These are phyloP conservation scores for Allygus modestus DNA, from an alignment of 2,888 invertebrate species.

Conservation along the genomic window DNA sequence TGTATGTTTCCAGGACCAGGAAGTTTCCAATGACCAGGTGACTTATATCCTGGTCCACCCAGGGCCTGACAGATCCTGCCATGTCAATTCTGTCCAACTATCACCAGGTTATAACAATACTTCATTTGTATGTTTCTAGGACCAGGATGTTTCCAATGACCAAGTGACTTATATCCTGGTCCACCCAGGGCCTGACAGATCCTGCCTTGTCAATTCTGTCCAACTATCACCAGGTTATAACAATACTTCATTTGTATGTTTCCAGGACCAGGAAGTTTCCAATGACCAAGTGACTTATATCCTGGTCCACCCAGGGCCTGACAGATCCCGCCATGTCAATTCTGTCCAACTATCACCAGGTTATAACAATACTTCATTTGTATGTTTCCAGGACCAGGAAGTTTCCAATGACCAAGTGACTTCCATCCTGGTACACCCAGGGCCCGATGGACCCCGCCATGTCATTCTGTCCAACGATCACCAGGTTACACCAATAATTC, in stretches of 20 bases:
- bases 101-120: constrained; percentile 43
- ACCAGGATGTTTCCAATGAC: constrained; percentile 22
- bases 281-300: constrained; percentile 43
- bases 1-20: constrained; percentile 51
- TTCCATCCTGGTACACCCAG: constrained; percentile 43
- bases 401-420: constrained; percentile 39
- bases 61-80: constrained; percentile 15
- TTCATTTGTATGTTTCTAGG: too few relatives aligned
- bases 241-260: too few relatives aligned
- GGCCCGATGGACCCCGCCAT: constrained; percentile 38
- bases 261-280: constrained; percentile 29
- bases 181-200: constrained; percentile 22
- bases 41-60: constrained; percentile 42
- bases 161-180: constrained; percentile 40
- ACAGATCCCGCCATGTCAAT: constrained; percentile 34
- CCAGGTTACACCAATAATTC: constrained; percentile 13
- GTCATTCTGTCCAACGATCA: constrained; percentile 41
- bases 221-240: constrained; percentile 36
- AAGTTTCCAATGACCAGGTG: constrained; percentile 18
- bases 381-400: constrained; percentile 36
- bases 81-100: constrained; percentile 16
- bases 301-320: constrained; percentile 30
- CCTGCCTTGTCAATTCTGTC: constrained; percentile 35
- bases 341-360: constrained; percentile 38
- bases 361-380: neutral